Conservation (phyloP, 2,797 vertebrate genomes). For the Gallirallus australis region DNA sequence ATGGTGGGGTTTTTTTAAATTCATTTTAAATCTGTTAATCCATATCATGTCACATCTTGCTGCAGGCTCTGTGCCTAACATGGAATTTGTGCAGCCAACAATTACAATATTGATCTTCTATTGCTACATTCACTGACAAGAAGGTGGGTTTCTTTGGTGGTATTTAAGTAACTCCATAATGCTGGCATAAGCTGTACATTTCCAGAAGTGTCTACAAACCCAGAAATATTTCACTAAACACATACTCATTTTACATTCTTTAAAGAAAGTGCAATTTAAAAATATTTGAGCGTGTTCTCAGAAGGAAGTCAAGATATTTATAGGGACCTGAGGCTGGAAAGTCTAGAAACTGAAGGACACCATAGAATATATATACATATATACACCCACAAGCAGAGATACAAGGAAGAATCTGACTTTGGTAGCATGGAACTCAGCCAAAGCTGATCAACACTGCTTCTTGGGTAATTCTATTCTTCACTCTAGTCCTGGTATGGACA, state of each 20-base stretch:
- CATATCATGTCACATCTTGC: neutral
- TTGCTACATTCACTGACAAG: slow-evolving; percentile 7
- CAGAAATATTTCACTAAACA: neutral
- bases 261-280: neutral
- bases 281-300: neutral
- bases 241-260: neutral
- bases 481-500: neutral
- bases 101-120: slow-evolving; percentile 18
- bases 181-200: neutral
- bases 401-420: neutral
- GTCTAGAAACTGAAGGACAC: neutral
- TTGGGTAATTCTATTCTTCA: neutral
- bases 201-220: neutral
- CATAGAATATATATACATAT: neutral
- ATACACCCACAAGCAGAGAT: neutral
- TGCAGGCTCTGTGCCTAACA: neutral
- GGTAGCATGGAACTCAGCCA: neutral
- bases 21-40: neutral
- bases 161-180: neutral
- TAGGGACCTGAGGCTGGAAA: neutral
- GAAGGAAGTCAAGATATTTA: neutral
- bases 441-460: neutral
- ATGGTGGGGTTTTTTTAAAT: neutral
- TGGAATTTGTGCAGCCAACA: neutral
- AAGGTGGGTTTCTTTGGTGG: neutral